A percentile compares a stretch with the other conserved stretches of the same genome.
These are phyloP conservation scores for Leptinotarsa tumamoca DNA, from an alignment of 2,888 invertebrate genomes.

Conservation along the genomic window DNA sequence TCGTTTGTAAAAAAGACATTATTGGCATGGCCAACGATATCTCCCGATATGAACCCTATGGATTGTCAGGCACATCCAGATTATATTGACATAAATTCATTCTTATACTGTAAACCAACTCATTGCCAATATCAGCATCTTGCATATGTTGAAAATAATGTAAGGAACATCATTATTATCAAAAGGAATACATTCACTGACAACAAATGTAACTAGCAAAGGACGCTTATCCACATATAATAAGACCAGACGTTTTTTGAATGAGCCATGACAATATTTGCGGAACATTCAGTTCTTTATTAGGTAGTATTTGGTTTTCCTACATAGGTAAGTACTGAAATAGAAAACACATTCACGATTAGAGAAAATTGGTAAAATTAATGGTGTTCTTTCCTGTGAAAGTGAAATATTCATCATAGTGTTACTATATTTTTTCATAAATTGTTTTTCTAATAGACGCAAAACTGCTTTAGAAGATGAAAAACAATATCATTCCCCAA, in stretches of 20 bases:
- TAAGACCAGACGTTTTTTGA: neutral
- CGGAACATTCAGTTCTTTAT: neutral
- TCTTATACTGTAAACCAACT: neutral
- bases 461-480: no score
- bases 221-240: neutral
- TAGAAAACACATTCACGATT: neutral
- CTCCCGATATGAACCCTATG: no score
- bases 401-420: no score
- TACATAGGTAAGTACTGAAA: neutral
- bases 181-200: conserved; percentile 1
- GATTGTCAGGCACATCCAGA: no score
- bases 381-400: no score
- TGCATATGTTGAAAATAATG: neutral
- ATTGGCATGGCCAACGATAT: no score
- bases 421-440: no score
- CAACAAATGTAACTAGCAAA: conserved; percentile 12
- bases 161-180: conserved; percentile 8
- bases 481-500: no score
- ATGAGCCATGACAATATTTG: neutral
- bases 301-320: neutral
- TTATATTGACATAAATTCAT: no score
- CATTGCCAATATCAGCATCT: neutral
- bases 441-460: no score
- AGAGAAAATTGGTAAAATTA: neutral
- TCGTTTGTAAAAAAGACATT: no score